These are phyloP conservation scores for Morinoia aosen DNA, from an alignment of 2,888 invertebrate genomes.

Conservation along the genomic window DNA sequence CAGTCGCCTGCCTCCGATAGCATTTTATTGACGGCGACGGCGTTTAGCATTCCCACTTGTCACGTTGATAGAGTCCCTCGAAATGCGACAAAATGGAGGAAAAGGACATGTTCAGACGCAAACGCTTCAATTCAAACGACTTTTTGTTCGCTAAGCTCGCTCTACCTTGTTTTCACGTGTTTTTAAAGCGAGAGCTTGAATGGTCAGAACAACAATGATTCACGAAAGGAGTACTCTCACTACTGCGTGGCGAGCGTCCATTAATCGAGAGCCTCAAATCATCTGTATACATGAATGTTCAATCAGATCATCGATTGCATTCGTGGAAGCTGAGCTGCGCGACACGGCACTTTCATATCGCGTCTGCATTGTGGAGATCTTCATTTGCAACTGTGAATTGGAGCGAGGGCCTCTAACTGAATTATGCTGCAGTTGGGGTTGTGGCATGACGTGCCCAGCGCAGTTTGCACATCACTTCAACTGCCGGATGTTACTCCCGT, in stretches of 20 bases:
- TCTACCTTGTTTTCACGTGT: background rate
- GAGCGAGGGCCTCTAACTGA: background rate
- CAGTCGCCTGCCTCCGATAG: background rate
- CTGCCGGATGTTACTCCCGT: background rate
- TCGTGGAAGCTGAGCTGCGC: background rate
- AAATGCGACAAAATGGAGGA: background rate
- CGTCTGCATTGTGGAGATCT: background rate
- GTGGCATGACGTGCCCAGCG: background rate
- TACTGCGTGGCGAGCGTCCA: background rate
- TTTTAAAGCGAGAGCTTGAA: background rate
- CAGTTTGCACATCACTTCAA: background rate
- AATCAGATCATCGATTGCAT: background rate
- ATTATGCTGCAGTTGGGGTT: background rate
- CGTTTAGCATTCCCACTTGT: background rate
- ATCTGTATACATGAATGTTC: background rate
- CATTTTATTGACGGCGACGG: conserved; percentile 2
- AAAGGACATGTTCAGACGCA: background rate
- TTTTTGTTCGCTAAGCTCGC: background rate
- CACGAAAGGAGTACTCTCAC: background rate
- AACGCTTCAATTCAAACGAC: background rate
- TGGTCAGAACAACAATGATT: background rate
- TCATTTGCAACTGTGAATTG: conserved; percentile 4
- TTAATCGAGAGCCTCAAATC: background rate
- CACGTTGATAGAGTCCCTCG: background rate
- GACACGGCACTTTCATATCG: background rate